Base-by-base conservation (phyloP, 1,140 invertebrate genomes). In the Listronotus oregonensis region DNA sequence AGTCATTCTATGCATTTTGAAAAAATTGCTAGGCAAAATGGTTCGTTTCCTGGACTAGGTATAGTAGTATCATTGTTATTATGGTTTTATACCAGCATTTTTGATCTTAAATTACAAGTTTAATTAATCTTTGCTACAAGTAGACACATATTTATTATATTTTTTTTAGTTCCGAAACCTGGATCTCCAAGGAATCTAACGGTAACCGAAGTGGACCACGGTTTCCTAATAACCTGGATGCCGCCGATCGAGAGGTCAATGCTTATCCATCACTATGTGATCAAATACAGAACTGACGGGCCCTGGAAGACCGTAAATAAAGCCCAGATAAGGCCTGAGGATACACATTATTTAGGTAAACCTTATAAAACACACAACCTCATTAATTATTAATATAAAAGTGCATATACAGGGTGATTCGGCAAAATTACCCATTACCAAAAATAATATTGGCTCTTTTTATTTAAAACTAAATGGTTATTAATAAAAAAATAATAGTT, bases 141-240 rank as follows among this genome's bases (percentile, higher is more conserved):
- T 17, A 2, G 1, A 14, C 68, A 74, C 72, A 40, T 42, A n/a
- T 42, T 15, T 42, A 42, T n/a, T n/a, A n/a, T n/a, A n/a, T n/a
- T 44, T 44, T 6, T 21, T 31, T 15, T 80, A 95, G 94, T 94
- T 81, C 93, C 93, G 57, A 90, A 90, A 80, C 93, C 95, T 39
- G 90, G 90, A 74, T 87, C 90, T 34, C 94, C 94, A 7, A 84
- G 89, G 60, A 96, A 96, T 81, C 82, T 97, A 49, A 93, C 93
- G 40, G 90, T 96, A 21, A 89, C 89, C 14, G 92, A 94, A 81
- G 86, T 92, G 55, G 87, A 86, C 73, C 92, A 94, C 78, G 93
- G 93, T 51, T 93, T 93, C 78, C 84, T 95, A 37, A 92, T 96
- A 72, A 88, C 89, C 67, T 97, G 94, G 94, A 87, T 90, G 77